Conservation (phyloP, 2,113 vertebrate genomes). For the Typhlomys cinereus region DNA sequence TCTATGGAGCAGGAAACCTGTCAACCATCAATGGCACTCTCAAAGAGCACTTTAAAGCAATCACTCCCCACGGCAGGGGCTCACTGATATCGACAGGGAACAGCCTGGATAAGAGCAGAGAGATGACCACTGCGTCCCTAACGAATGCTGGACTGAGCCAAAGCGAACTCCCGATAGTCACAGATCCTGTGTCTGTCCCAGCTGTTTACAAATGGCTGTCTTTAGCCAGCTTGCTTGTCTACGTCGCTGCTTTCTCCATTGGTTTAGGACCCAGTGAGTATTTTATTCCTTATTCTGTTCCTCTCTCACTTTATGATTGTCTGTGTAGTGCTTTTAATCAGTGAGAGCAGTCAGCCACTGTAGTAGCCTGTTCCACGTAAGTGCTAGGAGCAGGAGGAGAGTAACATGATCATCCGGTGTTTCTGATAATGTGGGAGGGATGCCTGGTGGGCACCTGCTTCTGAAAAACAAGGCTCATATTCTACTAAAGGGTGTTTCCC, state of each 20-base stretch:
- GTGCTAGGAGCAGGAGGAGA: background rate
- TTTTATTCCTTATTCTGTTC: conserved; percentile 35
- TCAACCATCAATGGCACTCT: conserved; percentile 77
- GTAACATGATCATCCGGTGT: background rate
- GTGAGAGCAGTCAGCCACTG: background rate
- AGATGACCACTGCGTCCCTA: conserved; percentile 54
- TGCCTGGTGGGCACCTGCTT: background rate
- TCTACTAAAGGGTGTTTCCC: background rate
- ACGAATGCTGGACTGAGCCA: conserved; percentile 68
- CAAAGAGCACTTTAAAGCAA: conserved; percentile 69
- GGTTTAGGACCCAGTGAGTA: conserved; percentile 98
- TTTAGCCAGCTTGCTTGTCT: conserved; percentile 92
- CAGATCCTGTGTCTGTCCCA: conserved; percentile 77
- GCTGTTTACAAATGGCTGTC: conserved; percentile 93
- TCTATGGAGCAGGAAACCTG: conserved; percentile 76
- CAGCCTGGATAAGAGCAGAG: conserved; percentile 7
- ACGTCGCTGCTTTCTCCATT: conserved; percentile 94
- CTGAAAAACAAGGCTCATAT: background rate
- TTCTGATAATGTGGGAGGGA: background rate
- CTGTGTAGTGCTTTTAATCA: background rate
- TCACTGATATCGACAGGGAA: conserved; percentile 37
- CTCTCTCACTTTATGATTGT: background rate
- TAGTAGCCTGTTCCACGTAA: background rate
- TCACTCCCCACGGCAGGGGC: conserved; percentile 57
- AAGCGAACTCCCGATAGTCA: conserved; percentile 16